Percentiles rank a stretch among this genome's conserved stretches.
phyloP scores from a whole-genome alignment of 2,888 invertebrate species.

The Watsonalla binaria region DNA sequence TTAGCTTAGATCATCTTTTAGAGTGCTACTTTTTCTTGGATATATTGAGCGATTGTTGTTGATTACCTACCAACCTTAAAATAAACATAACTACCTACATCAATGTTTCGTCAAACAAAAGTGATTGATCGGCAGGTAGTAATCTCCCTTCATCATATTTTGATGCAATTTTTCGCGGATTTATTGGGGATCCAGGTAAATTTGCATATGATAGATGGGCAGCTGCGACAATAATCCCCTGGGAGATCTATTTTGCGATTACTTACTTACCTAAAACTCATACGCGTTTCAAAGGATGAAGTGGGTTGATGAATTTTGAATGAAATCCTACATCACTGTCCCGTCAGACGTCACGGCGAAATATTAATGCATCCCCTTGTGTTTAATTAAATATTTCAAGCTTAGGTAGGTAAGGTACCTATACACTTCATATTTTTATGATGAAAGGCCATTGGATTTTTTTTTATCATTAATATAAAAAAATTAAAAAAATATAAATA shows the following conservation, averaged over 20 bases:
- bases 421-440: not conserved
- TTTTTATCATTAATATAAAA: no score
- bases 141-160: not conserved
- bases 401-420: conserved; percentile 16
- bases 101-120: not conserved
- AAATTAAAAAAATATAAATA: no score
- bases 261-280: conserved; percentile 6
- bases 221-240: conserved; percentile 12
- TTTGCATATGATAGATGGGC: conserved; percentile 13
- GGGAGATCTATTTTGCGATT: conserved; percentile 8
- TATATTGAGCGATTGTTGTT: not conserved
- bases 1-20: no score
- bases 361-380: conserved; percentile 35
- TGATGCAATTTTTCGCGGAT: not conserved
- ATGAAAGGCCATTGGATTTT: no score
- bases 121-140: not conserved
- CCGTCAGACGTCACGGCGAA: conserved; percentile 27
- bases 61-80: not conserved
- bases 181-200: not conserved
- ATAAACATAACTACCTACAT: not conserved
- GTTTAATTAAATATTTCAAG: conserved; percentile 30
- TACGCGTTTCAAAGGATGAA: conserved; percentile 17
- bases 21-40: no score
- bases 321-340: conserved; percentile 5
- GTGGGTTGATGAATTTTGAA: conserved; percentile 21